Conservation (phyloP, 2,797 vertebrate species). For the Oceanodroma leucorhoa region DNA sequence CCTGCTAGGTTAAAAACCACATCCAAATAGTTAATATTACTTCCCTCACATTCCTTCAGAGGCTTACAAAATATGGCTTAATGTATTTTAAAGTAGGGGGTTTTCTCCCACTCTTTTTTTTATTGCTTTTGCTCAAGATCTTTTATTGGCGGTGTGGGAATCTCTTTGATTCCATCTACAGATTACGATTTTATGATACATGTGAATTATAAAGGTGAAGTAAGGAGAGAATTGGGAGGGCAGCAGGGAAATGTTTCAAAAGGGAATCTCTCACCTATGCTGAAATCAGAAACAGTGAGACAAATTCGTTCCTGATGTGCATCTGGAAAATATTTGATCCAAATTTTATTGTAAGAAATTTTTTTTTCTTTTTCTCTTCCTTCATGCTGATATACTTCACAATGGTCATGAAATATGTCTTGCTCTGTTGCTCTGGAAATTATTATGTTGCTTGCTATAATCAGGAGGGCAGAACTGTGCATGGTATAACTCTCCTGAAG, state of each 20-base stretch:
- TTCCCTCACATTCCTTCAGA: conserved; percentile 27
- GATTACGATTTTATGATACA: not conserved
- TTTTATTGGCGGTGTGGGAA: not conserved
- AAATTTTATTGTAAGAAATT: not conserved
- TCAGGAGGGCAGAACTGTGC: conserved; percentile 6
- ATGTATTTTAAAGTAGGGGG: not conserved
- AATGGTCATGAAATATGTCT: not conserved
- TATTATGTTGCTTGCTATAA: conserved; percentile 19
- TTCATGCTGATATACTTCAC: conserved; percentile 13
- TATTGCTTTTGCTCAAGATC: not conserved
- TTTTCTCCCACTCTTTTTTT: not conserved
- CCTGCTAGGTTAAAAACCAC: not conserved
- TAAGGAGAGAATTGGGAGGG: not conserved
- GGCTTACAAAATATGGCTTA: not conserved
- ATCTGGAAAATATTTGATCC: conserved; percentile 53
- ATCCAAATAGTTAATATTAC: conserved; percentile 24
- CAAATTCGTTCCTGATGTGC: conserved; percentile 50
- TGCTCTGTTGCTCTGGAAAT: conserved; percentile 47
- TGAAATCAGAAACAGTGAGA: conserved; percentile 36
- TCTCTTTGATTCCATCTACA: conserved; percentile 19
- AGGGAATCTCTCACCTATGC: conserved; percentile 45
- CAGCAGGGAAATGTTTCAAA: conserved; percentile 29
- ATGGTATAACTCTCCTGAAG: conserved; percentile 21
- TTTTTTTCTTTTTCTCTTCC: not conserved
- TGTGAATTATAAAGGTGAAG: not conserved